A percentile compares a stretch with the other conserved stretches of the same genome.
phyloP scores from a whole-genome alignment of 2,888 invertebrate species.

The Hermaeophaga mercurialis region DNA sequence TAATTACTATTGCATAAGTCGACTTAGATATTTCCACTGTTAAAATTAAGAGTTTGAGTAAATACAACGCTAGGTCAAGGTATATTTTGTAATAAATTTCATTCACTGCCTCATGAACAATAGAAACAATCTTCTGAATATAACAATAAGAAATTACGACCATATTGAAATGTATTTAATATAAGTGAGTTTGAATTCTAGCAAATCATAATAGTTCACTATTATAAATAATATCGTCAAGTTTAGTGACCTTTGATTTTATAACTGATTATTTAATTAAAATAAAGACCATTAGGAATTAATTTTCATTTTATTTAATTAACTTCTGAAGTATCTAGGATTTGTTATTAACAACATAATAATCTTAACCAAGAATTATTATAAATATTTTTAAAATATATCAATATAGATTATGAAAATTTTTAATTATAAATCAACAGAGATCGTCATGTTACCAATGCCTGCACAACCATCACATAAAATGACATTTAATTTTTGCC shows the following conservation, averaged over 20 bases:
- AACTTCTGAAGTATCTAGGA: too few relatives aligned
- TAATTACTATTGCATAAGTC: not conserved
- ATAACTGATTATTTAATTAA: not conserved
- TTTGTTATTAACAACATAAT: too few relatives aligned
- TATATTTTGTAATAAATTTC: constrained; percentile 40
- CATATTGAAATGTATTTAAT: constrained; percentile 28
- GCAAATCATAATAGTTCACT: constrained; percentile 21
- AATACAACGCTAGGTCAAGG: constrained; percentile 51
- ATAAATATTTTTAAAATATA: too few relatives aligned
- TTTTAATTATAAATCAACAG: too few relatives aligned
- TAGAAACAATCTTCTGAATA: constrained; percentile 41
- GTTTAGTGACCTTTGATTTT: constrained; percentile 18
- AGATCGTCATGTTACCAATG: too few relatives aligned
- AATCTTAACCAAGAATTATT: too few relatives aligned
- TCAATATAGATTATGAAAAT: too few relatives aligned
- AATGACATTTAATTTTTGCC: too few relatives aligned
- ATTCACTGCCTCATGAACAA: constrained; percentile 42
- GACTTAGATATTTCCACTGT: not conserved
- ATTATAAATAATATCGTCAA: constrained; percentile 15
- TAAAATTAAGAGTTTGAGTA: constrained; percentile 20
- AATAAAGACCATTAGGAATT: too few relatives aligned
- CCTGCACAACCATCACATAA: too few relatives aligned
- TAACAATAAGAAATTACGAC: constrained; percentile 40
- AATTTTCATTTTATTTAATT: too few relatives aligned
- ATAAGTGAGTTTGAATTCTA: constrained; percentile 25